These are phyloP conservation scores for Ceratina australensis DNA, from an alignment of 1,140 invertebrate genomes.

Conservation along the genomic window DNA sequence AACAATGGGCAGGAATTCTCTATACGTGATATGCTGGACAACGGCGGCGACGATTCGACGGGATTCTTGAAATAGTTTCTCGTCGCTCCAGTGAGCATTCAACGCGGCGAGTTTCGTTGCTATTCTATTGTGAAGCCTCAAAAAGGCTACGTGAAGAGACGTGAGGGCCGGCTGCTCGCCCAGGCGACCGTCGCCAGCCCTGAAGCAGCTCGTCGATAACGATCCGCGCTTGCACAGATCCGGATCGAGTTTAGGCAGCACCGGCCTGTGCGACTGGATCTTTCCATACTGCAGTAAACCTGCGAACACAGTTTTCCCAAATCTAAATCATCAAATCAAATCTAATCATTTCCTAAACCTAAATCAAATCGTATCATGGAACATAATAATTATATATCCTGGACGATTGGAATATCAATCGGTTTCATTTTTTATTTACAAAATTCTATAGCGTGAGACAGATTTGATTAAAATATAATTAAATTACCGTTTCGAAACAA, in stretches of 20 bases:
- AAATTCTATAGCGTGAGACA: no score
- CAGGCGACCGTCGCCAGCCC: constrained; percentile 88
- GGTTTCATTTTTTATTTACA: no score
- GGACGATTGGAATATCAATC: no score
- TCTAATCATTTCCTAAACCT: no score
- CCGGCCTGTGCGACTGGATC: constrained; percentile 80
- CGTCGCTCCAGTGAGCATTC: constrained; percentile 93
- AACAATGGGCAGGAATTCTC: constrained; percentile 92
- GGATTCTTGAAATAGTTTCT: constrained; percentile 93
- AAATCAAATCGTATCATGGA: no score
- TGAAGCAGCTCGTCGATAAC: constrained; percentile 85
- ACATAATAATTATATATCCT: no score
- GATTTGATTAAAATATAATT: no score
- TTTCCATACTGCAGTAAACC: constrained; percentile 85
- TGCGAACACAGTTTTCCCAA: constrained; percentile 55
- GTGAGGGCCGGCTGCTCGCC: constrained; percentile 93
- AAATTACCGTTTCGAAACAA: constrained; percentile 84
- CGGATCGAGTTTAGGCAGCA: constrained; percentile 78
- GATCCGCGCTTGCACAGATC: constrained; percentile 85
- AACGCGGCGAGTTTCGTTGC: constrained; percentile 87
- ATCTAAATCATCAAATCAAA: not conserved
- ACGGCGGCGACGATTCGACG: constrained; percentile 90
- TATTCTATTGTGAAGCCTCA: constrained; percentile 94
- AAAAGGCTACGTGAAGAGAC: constrained; percentile 92
- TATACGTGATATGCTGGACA: constrained; percentile 93